Base-by-base conservation (phyloP, 1,140 invertebrate genomes). In the Drosophila aff. region DNA sequence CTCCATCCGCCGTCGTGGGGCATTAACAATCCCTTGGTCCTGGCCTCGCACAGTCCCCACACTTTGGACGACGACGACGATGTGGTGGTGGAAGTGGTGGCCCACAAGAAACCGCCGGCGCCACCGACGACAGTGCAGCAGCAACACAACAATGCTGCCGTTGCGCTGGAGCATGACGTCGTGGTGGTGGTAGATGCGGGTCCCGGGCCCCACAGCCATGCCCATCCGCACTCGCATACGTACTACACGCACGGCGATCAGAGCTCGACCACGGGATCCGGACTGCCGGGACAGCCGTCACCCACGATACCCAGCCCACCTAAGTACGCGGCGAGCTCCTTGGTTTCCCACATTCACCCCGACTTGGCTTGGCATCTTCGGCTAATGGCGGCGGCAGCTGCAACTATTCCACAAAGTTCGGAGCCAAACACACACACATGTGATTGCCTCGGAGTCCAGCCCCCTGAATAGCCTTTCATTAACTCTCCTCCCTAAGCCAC, bases 1-100 rank as follows among this genome's bases (percentile, higher is more conserved):
- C 66, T 92, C 53, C 91, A 92, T 71, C 91, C 91, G 33, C 91
- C 91, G 15, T 92, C 91, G 52, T 92, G 91, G 91, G 91, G 91
- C 31, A 85, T 92, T 16, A 92, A 92, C 79, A 92, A 92, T 76
- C 91, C 91, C 11, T 28, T 92, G 57, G 91, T 92, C 28, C 77
- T 92, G n/a, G 91, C 91, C 61, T 92, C 91, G 18, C 91, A 92
- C 46, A 92, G 91, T 67, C 91, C 91, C 4, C 87, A 92, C 46
- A 92, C 91, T 3, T 76, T 87, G 52, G 91, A 92, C 38, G 91
- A 71, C 11, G 71, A 92, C 47, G 91, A 92, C 16, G 90, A 92
- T 55, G 91, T 85, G 58, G 82, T 89, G 8, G 80, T 91, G 10
- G 76, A 84, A n/a, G 82, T 76, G 71, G 52, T 52, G 46, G 26